Evolutionary conservation across 2,888 invertebrate genomes (phyloP).

Genomic region (Perithous albicinctus): DNA sequence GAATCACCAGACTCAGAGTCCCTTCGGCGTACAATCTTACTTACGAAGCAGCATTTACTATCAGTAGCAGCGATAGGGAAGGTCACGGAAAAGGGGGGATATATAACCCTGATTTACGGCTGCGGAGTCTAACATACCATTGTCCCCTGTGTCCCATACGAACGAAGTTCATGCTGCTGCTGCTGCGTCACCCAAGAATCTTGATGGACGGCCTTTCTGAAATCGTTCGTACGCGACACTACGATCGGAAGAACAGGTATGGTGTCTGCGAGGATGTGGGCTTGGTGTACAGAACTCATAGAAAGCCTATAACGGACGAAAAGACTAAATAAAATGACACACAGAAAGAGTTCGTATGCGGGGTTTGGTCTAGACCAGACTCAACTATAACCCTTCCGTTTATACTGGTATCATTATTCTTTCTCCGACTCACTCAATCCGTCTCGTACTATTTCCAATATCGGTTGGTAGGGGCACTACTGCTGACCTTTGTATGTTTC

Average conservation of each 20-base stretch:
- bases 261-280: neutral
- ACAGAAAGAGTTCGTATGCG: neutral
- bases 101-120: slow-evolving; percentile 60
- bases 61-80: slow-evolving; percentile 21
- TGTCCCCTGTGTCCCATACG: slow-evolving; percentile 58
- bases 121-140: slow-evolving; percentile 35
- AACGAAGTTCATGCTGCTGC: slow-evolving; percentile 36
- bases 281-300: neutral
- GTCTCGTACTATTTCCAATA: slow-evolving; percentile 29
- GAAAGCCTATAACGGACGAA: neutral
- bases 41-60: slow-evolving; percentile 62
- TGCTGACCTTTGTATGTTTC: slow-evolving; percentile 11
- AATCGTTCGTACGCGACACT: slow-evolving; percentile 53
- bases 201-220: slow-evolving; percentile 52
- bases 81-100: neutral
- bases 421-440: slow-evolving; percentile 39
- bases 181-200: slow-evolving; percentile 51
- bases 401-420: slow-evolving; percentile 50
- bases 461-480: neutral
- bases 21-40: slow-evolving; percentile 61
- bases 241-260: slow-evolving; percentile 37
- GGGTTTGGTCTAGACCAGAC: neutral
- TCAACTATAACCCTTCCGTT: slow-evolving; percentile 23
- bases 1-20: slow-evolving; percentile 45
- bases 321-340: slow-evolving; percentile 9